Base-by-base conservation (phyloP, 2,113 vertebrate genomes). In the Lichenostomus cassidix region DNA sequence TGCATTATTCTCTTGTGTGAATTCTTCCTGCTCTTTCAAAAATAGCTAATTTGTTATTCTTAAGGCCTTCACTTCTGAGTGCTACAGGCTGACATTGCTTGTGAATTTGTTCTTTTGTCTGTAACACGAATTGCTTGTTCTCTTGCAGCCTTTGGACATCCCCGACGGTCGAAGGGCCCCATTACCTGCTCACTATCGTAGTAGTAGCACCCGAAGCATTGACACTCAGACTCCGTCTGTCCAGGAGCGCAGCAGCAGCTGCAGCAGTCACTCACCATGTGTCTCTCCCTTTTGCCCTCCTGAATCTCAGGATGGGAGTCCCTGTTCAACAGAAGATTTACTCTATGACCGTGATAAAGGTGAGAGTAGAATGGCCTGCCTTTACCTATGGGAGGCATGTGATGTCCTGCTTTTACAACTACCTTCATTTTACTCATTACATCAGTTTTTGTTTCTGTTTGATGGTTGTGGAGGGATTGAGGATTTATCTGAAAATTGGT, bases 301-400 rank as follows among this genome's bases (percentile, higher is more conserved):
- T 74, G 98, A 98, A 80, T 99, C 99, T 88, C 99, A 99, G 28
- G 99, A 99, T 33, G 98, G 98, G 76, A 99, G 99, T 96, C 99
- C 99, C 53, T 99, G 98, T 92, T 99, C 98, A 55, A 86, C 98
- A 65, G 99, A 99, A 96, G 99, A 99, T 37, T 96, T 98, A 42
- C 98, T 99, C 53, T 99, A 99, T 63, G 99, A 99, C 85, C 98
- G 98, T 15, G 99, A 99, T 95, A 99, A 99, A 99, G 99, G 99
- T 99, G 97, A 98, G 98, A 95, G 68, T 84, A 93, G 80, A 91
- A 85, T 41, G 50, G 76, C 63, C 82, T 9, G 8, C 67, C 58
- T 78, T 80, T 79, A 25, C 86, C 63, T 87, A n/a, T 73, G 88
- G 91, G 56, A 92, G 79, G 90, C 96, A 71, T 75, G 37, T 70